Conservation (phyloP, 2,888 invertebrate genomes). For the Hemaris fuciformis region DNA sequence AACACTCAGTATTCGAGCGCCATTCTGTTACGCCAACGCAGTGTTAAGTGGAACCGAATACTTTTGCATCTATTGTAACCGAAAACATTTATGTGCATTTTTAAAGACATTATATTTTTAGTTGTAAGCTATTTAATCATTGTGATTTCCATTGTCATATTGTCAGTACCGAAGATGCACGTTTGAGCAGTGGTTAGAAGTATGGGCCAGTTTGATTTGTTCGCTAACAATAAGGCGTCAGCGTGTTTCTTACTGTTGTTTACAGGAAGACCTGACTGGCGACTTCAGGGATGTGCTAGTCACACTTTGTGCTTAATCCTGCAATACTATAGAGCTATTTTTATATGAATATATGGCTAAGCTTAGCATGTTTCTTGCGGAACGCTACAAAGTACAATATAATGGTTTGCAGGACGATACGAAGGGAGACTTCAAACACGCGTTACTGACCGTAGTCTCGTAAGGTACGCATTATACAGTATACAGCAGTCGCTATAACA, state of each 20-base stretch:
- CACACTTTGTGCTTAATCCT: slow-evolving; percentile 78
- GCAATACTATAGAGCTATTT: slow-evolving; percentile 53
- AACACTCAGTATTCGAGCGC: slow-evolving; percentile 60
- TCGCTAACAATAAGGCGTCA: slow-evolving; percentile 56
- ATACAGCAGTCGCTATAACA: slow-evolving; percentile 53
- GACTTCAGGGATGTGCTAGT: slow-evolving; percentile 86
- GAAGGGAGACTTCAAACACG: slow-evolving; percentile 86
- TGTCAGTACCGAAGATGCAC: slow-evolving; percentile 48
- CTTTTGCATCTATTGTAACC: slow-evolving; percentile 33
- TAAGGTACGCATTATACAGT: slow-evolving; percentile 63
- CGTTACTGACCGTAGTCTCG: slow-evolving; percentile 82
- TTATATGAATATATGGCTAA: slow-evolving; percentile 49
- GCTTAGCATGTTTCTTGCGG: slow-evolving; percentile 56
- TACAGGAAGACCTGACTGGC: slow-evolving; percentile 85
- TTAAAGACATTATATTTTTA: slow-evolving; percentile 54
- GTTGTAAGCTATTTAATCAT: slow-evolving; percentile 39
- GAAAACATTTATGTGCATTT: slow-evolving; percentile 52
- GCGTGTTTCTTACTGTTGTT: slow-evolving; percentile 66
- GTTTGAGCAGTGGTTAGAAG: slow-evolving; percentile 49
- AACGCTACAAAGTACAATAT: slow-evolving; percentile 60
- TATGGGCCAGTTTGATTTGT: slow-evolving; percentile 72
- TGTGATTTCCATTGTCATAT: slow-evolving; percentile 12
- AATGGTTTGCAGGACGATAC: slow-evolving; percentile 84
- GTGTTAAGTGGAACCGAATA: slow-evolving; percentile 38
- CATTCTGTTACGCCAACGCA: slow-evolving; percentile 33